Evolutionary conservation across 2,797 vertebrate species (phyloP), one percentile per base, ranked within the genome.

Genomic region (Merluccius polli): DNA sequence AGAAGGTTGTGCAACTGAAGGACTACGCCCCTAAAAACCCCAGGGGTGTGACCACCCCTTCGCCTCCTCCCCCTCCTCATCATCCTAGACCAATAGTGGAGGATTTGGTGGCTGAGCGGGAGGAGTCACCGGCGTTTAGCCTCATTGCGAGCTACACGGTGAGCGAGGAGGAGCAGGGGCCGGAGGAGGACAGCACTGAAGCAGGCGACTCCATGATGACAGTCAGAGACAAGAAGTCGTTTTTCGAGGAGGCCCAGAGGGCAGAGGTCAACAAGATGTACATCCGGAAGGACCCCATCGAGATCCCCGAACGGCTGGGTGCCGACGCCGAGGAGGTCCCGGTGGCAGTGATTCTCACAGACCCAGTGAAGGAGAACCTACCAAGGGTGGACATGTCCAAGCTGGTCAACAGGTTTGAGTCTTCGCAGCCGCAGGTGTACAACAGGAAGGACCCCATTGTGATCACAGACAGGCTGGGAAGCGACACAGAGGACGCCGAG

Each of bases 1-100:
- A 97, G 74, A 96, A 96, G 79, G 86, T 96, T 30, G 82, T 94
- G 84, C 96, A 94, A 75, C 89, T 96, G 48, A 94, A 90, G 90
- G 95, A 96, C 21, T 87, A 94, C 75, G 94, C 95, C 0, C 85
- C 93, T 0, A 97, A 94, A 85, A 88, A 95, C 30, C 92, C 95
- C 18, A 89, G 84, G 44, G 88, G 87, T 44, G 21, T 84, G 36
- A 84, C 91, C 10, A 89, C 93, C 3, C 90, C 94, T 0, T 90
- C 90, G 2, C 27, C 71, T 48, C 38, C 31, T 36, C 36, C 71
- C 13, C 24, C 24, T 18, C 76, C 85, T 48, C 41, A 24, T 63
- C 0, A 81, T 85, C 10, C 84, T 89, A 0, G 93, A 6, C 67
- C 27, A 0, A 16, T 15, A 15, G 15, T 92, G 0, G 72, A 82